Evolutionary conservation across 2,888 invertebrate species (phyloP).

Genomic region (Rhodophaea formosa): DNA sequence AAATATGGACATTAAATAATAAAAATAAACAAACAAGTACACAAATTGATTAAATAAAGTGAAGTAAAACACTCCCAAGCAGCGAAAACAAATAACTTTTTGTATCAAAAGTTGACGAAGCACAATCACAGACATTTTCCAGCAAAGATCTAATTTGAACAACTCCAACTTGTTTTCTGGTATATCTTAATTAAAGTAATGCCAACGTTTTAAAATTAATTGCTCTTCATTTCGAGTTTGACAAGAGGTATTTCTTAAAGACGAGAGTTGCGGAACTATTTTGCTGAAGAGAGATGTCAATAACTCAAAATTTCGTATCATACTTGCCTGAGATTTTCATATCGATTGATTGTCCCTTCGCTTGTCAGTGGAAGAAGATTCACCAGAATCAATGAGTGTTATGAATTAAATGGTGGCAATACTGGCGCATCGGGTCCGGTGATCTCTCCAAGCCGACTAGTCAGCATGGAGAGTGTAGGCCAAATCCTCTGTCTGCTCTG

Average conservation of each 20-base stretch:
- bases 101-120: not conserved
- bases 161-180: conserved; percentile 14
- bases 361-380: too few relatives aligned
- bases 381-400: too few relatives aligned
- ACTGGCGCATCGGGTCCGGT: too few relatives aligned
- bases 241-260: conserved; percentile 24
- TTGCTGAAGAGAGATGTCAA: conserved; percentile 18
- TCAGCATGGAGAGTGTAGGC: too few relatives aligned
- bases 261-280: conserved; percentile 23
- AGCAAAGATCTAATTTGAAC: not conserved
- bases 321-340: not conserved
- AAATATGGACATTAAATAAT: not conserved
- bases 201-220: conserved; percentile 26
- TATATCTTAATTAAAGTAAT: conserved; percentile 28
- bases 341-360: too few relatives aligned
- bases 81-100: not conserved
- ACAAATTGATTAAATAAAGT: not conserved
- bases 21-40: not conserved
- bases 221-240: conserved; percentile 29
- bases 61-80: not conserved
- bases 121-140: not conserved
- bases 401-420: too few relatives aligned
- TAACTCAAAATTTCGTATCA: conserved; percentile 12
- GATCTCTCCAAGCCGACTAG: too few relatives aligned
- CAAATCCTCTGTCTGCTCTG: too few relatives aligned